A percentile compares a stretch with the other conserved stretches of the same genome.
Conservation (phyloP, 2,888 invertebrate genomes). For the Stramonita haemastoma region DNA sequence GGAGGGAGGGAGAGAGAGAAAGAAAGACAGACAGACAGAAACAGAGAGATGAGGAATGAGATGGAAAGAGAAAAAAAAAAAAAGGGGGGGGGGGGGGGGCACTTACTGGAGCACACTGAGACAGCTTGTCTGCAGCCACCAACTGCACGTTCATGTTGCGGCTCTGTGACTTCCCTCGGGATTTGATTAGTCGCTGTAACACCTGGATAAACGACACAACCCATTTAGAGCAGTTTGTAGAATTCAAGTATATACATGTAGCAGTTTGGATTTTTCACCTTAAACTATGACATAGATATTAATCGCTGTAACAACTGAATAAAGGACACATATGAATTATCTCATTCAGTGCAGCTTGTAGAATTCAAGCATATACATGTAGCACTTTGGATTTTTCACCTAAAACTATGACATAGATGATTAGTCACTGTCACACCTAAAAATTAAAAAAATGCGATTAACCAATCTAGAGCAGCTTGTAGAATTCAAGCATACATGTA, state of each 20-base stretch:
- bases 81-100: not conserved
- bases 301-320: too few relatives aligned
- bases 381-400: not conserved
- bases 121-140: constrained; percentile 99
- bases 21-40: not conserved
- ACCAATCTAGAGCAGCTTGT: too few relatives aligned
- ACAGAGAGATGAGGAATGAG: too few relatives aligned
- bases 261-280: not conserved
- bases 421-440: too few relatives aligned
- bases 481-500: too few relatives aligned
- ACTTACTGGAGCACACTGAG: constrained; percentile 91
- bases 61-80: too few relatives aligned
- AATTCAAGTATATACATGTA: too few relatives aligned
- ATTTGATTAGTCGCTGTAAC: constrained; percentile 97
- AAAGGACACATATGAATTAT: not conserved
- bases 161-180: constrained; percentile 98
- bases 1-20: not conserved
- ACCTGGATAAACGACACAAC: constrained; percentile 82
- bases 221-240: too few relatives aligned
- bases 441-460: not conserved
- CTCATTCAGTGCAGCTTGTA: too few relatives aligned
- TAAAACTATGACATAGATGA: not conserved
- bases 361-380: too few relatives aligned
- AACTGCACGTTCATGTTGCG: constrained; percentile 99
- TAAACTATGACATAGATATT: too few relatives aligned